Base-by-base conservation (phyloP, 2,888 invertebrate genomes). In the Tiliacea aurago region DNA sequence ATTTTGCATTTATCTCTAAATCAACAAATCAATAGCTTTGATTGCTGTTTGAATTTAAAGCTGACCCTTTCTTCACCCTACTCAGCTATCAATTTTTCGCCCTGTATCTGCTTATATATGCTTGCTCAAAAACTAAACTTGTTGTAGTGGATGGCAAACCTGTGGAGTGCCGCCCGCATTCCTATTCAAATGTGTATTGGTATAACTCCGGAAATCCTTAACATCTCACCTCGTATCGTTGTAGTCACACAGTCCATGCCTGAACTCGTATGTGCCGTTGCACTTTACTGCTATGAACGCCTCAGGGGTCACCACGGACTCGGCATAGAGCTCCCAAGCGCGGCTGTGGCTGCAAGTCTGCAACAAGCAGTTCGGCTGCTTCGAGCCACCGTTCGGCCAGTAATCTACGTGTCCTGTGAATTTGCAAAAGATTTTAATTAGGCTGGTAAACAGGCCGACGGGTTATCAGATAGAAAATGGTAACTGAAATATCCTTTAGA, bases 271-370 rank as follows among this genome's bases (percentile, higher is more conserved):
- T 91, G 91, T 93, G 83, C 81, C 81, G 6, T 70, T 33, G 75
- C 96, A 96, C 7, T 74, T 74, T 2, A 90, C 80, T 0, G 93
- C 93, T 0, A 88, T 88, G 89, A 95, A 95, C 4, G 89, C 88
- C 0, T 56, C 11, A 0, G 82, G 85, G 23, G 81, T 78, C 3
- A 71, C 3, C 10, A 95, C 87, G 0, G 94, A 93, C 88, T 93
- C 94, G 0, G 90, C 86, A 86, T 81, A 95, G 37, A 90, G 81
- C 33, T 84, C 73, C 94, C 94, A 94, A 4, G 92, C 90, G 43
- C 95, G 91, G 74, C 91, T 89, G 91, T 96, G 96, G 66, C 94
- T 94, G 87, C 96, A 96, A 0, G 94, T 90, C 82, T 94, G 93
- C 10, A 91, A 71, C 11, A 93, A 66, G 85, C 96, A 96, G 86